Base-by-base conservation (phyloP, 2,797 vertebrate genomes). In the Urophycis tenuis region DNA sequence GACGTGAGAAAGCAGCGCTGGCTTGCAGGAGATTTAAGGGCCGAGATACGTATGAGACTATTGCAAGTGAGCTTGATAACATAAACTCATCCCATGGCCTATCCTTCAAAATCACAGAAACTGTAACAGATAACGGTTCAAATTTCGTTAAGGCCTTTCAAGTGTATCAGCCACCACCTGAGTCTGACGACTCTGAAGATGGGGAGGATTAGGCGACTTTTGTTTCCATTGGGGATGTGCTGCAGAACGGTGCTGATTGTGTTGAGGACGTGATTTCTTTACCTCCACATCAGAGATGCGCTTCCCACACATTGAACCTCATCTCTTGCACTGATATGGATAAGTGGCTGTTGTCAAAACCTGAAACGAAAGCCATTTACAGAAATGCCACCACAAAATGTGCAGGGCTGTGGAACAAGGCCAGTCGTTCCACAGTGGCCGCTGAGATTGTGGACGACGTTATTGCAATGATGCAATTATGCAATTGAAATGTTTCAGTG, bases 141-240 rank as follows among this genome's bases (percentile, higher is more conserved):
- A 78, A 83, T 74, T 81, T 75, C n/a, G 11, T 81, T 3, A 83
- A 83, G 70, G 82, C 77, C 7, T 81, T 81, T 49, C 73, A 79
- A 72, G 71, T 64, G 33, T 83, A 73, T 17, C 70, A 80, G 32
- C 49, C 5, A 53, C 32, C 75, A 49, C 35, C 45, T 64, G 53
- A 79, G 19, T 69, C 64, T 32, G 77, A 79, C 33, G 49, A 53
- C 19, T 14, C 1, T 71, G 29, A 71, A 29, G 70, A 71, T 71
- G 70, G 30, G 31, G 70, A 29, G 70, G 31, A 32, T 71, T 12
- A 29, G 12, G 1, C 5, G 29, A 71, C 70, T 17, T 71, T 17
- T 39, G 36, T 39, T 39, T 39, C 36, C 36, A 39, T 39, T 39
- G 36, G 36, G 9, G 36, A 39, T 39, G 36, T 39, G 36, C 36